Conservation (phyloP, 2,797 vertebrate species). For the Acropternis orthonyx region DNA sequence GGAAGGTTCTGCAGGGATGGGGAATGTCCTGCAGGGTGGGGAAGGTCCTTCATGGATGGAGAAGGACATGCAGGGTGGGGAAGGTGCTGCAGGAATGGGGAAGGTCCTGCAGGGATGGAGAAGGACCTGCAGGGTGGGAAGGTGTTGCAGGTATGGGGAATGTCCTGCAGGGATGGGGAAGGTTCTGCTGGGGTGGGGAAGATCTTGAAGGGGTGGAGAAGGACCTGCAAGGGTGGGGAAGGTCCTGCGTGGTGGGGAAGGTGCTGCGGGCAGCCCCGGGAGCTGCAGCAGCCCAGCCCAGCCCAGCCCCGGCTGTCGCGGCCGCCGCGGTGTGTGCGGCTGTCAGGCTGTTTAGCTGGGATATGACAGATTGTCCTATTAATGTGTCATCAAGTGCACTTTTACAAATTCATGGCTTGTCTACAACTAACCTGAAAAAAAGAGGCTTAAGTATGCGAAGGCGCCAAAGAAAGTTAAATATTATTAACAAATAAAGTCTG, state of each 20-base stretch:
- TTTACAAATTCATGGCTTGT: constrained; percentile 66
- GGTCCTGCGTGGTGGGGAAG: background rate
- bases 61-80: too few relatives aligned
- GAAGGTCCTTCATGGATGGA: too few relatives aligned
- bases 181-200: too few relatives aligned
- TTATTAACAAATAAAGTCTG: constrained; percentile 74
- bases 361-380: constrained; percentile 72
- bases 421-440: constrained; percentile 61
- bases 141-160: too few relatives aligned
- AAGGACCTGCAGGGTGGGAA: too few relatives aligned
- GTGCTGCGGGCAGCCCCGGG: background rate
- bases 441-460: constrained; percentile 60
- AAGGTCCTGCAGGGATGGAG: too few relatives aligned
- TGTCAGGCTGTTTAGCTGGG: constrained; percentile 66
- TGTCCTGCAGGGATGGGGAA: too few relatives aligned
- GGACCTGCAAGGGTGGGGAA: background rate
- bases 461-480: constrained; percentile 77
- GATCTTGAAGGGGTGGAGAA: too few relatives aligned
- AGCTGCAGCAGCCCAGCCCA: background rate
- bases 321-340: constrained; percentile 44
- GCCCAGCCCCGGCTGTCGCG: background rate
- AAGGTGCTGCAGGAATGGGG: too few relatives aligned
- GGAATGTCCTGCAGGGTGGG: too few relatives aligned
- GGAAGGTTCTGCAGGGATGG: too few relatives aligned
- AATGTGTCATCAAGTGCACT: constrained; percentile 73